Evolutionary conservation across 2,113 vertebrate species (phyloP).

Genomic region (Lethenteron reissneri): DNA sequence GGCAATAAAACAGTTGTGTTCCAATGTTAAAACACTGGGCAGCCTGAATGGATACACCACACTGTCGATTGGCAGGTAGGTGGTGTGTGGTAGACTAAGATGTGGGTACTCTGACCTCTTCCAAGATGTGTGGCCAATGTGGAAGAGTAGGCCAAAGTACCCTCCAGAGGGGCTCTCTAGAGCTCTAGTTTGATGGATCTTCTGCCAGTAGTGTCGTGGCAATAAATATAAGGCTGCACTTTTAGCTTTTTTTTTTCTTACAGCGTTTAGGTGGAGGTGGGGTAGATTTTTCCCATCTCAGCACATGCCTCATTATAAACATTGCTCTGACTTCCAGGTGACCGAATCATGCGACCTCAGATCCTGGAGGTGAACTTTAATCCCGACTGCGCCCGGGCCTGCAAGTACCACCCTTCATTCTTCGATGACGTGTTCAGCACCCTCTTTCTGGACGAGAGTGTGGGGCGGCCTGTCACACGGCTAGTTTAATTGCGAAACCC

Average conservation of each 20-base stretch:
- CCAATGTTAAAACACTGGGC: too few relatives aligned
- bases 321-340: conserved; percentile 23
- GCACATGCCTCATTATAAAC: conserved; percentile 1
- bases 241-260: background rate
- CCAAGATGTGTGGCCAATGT: too few relatives aligned
- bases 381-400: conserved; percentile 77
- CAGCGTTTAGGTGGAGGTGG: background rate
- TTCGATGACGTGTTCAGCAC: conserved; percentile 83
- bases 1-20: too few relatives aligned
- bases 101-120: too few relatives aligned
- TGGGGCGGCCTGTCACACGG: conserved; percentile 31
- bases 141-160: too few relatives aligned
- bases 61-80: too few relatives aligned
- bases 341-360: conserved; percentile 53
- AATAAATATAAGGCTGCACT: too few relatives aligned
- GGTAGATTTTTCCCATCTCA: background rate
- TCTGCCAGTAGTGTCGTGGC: too few relatives aligned
- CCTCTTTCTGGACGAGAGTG: conserved; percentile 47
- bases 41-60: too few relatives aligned
- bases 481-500: conserved; percentile 22
- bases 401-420: conserved; percentile 63
- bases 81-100: too few relatives aligned
- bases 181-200: too few relatives aligned
- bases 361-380: conserved; percentile 84
- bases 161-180: too few relatives aligned